Conservation (phyloP, 2,797 vertebrate species). For the Sternotherus odoratus region DNA sequence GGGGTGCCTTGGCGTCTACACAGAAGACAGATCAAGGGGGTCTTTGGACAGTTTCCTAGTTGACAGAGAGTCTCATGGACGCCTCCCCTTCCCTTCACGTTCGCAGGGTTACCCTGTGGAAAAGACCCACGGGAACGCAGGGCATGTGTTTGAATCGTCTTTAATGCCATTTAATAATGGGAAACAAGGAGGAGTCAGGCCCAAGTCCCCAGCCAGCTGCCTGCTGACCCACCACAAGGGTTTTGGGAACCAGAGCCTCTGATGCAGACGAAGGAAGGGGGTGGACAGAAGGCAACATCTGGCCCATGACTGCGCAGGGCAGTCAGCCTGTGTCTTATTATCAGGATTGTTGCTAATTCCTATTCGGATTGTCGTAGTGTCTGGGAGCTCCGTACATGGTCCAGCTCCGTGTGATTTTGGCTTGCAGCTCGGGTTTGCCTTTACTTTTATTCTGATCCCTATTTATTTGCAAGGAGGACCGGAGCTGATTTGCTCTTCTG, state of each 20-base stretch:
- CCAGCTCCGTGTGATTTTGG: not conserved
- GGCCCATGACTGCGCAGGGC: too few relatives aligned
- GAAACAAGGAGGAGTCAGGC: not conserved
- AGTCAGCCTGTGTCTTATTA: not conserved
- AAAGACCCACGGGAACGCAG: not conserved
- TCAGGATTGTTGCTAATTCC: not conserved
- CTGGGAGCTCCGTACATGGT: not conserved
- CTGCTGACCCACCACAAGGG: not conserved
- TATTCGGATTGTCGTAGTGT: not conserved
- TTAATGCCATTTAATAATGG: fast-evolving
- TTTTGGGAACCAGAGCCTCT: not conserved
- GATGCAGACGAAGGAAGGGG: not conserved
- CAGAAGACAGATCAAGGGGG: too few relatives aligned
- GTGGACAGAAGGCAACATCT: not conserved
- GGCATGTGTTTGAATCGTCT: not conserved
- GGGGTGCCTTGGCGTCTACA: too few relatives aligned
- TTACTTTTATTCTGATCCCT: not conserved
- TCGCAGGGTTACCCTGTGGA: not conserved
- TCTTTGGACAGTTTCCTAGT: too few relatives aligned
- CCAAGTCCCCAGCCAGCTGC: not conserved
- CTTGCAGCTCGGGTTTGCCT: not conserved
- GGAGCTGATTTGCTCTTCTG: not conserved
- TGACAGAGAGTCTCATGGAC: not conserved
- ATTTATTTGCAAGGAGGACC: not conserved
- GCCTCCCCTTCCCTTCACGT: not conserved